Percentiles rank a stretch among this genome's conserved stretches.
phyloP scores from a whole-genome alignment of 2,888 invertebrate species.

The Dasypogon diadema region DNA sequence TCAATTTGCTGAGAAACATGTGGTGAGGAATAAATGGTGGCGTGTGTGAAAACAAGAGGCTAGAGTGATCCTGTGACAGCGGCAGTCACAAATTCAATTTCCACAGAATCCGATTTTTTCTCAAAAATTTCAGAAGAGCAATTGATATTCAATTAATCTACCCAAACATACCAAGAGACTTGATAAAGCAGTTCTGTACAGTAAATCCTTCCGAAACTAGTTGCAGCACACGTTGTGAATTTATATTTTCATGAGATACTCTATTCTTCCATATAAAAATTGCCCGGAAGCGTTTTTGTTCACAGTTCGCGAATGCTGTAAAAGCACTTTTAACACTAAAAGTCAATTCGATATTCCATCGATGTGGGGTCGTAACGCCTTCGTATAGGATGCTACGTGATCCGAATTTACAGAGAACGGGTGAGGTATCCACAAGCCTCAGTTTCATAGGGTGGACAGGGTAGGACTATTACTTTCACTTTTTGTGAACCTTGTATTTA shows the following conservation, averaged over 20 bases:
- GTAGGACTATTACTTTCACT: slow-evolving; percentile 9
- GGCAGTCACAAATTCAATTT: too few relatives aligned
- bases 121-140: background rate
- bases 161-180: background rate
- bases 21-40: too few relatives aligned
- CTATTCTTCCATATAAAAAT: slow-evolving; percentile 16
- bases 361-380: slow-evolving; percentile 18
- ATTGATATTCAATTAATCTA: slow-evolving; percentile 30
- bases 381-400: slow-evolving; percentile 11
- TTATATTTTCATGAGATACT: slow-evolving; percentile 30
- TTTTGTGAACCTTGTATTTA: background rate
- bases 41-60: too few relatives aligned
- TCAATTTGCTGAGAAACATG: too few relatives aligned
- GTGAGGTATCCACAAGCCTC: too few relatives aligned
- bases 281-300: slow-evolving; percentile 17
- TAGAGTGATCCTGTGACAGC: too few relatives aligned
- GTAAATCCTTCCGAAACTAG: slow-evolving; percentile 23
- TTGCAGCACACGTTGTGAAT: slow-evolving; percentile 1
- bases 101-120: too few relatives aligned
- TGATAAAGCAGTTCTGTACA: background rate
- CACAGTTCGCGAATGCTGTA: background rate
- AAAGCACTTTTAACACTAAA: slow-evolving; percentile 29
- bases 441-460: background rate
- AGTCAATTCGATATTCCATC: slow-evolving; percentile 33
- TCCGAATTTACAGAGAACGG: slow-evolving; percentile 1